Evolutionary conservation across 2,888 invertebrate species (phyloP).

Genomic region (Tenthredo amoena): DNA sequence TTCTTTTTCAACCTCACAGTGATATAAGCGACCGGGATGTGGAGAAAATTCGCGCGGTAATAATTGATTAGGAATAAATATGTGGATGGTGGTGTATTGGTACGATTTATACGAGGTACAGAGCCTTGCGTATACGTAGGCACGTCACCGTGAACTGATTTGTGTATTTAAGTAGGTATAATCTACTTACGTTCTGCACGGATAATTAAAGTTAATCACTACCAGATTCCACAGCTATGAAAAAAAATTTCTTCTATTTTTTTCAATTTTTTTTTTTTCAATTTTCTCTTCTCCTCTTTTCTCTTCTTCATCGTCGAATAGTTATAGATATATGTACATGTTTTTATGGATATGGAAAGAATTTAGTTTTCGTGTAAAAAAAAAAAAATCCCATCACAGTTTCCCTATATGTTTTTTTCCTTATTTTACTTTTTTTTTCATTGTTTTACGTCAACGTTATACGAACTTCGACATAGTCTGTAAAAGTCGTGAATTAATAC

Average conservation of each 20-base stretch:
- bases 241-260: not conserved
- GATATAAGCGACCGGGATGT: not conserved
- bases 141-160: not conserved
- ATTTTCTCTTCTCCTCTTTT: too few species aligned
- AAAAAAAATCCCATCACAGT: too few species aligned
- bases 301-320: too few species aligned
- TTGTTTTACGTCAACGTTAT: too few species aligned
- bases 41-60: not conserved
- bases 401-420: too few species aligned
- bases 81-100: not conserved
- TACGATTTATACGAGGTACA: too few species aligned
- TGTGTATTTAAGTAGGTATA: not conserved
- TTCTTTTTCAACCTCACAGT: not conserved
- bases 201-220: slow-evolving; percentile 22
- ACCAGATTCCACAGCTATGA: not conserved
- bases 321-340: too few species aligned
- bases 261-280: not conserved
- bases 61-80: not conserved
- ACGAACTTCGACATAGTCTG: too few species aligned
- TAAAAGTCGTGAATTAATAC: too few species aligned
- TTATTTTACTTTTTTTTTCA: too few species aligned
- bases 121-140: not conserved
- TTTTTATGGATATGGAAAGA: too few species aligned
- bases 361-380: too few species aligned
- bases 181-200: not conserved